Base-by-base conservation (phyloP, 2,113 vertebrate genomes). In the Dipodomys ordii region DNA sequence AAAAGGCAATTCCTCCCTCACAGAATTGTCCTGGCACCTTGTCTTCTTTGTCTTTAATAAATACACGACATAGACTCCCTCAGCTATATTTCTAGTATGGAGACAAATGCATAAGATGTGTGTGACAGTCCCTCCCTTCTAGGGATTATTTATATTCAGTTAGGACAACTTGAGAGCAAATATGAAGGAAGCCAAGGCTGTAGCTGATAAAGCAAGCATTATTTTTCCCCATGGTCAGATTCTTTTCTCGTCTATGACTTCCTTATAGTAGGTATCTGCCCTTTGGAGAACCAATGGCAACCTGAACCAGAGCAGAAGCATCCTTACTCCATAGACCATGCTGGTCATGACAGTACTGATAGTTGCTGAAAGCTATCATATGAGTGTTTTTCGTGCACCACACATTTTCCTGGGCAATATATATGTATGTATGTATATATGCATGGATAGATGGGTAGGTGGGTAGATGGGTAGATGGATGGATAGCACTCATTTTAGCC, bases 61-160 rank as follows among this genome's bases (percentile, higher is more conserved):
- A 94, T 81, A 84, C 25, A 53, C 30, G 65, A 64, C 57, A 88
- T 67, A 79, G 69, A 76, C 83, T 88, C 44, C 32, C 57, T 91
- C 5, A 1, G 46, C 46, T 80, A 0, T 84, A 77, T 92, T 88
- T 91, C 76, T 86, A 44, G 39, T 44, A 44, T 73, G 19, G 46
- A 57, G 46, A 96, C 77, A 96, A 64, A 76, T 87, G 44, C 67
- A 65, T 30, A 81, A 44, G 81, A 71, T 23, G 35, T 15, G 3
- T 68, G 19, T 90, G 73, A 73, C 46, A 89, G 39, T 60, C 20
- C n/a, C 39, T 69, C 69, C 53, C 68, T 94, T 79, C 46, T n/a
- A 10, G 27, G 79, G 57, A 88, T 90, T 96, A 88, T 90, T 96
- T 93, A 62, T 82, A 44, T 92, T 80, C 83, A 65, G 30, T 60